Base-by-base conservation (phyloP, 2,888 invertebrate species). In the Napeogenes sylphis region DNA sequence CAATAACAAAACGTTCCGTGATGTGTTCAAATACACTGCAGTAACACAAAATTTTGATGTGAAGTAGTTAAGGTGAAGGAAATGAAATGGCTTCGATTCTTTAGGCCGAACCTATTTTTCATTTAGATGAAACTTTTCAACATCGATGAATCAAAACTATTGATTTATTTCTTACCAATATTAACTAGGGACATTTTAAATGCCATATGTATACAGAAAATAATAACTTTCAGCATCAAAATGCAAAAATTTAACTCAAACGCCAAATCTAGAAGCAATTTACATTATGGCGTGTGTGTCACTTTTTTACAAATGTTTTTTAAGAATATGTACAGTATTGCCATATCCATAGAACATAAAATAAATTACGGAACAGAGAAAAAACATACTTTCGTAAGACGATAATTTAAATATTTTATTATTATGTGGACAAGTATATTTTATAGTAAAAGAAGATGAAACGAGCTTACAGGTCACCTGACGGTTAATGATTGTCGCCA, bases 281-380 rank as follows among this genome's bases (percentile, higher is more conserved):
- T 90, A 90, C 90, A 90, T 89, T 90, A 90, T 90, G 90, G 90
- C 90, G 90, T 90, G 90, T 90, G 90, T 90, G 90, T 90, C 90
- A 90, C 84, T 90, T 89, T 87, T 85, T 75, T 73, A 73, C 67
- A 69, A 70, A 74, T 78, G 75, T 76, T 75, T 81, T 83, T 83
- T 86, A 84, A 85, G 71, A 70, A 65, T 59, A 63, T 47, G 61
- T 62, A 58, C 66, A 61, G 72, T 80, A 82, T 84, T 84, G 77
- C 82, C 70, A 72, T 55, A 59, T 54, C 54, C 38, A 64, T 64
- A 58, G 61, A 51, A 63, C 66, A 62, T 55, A 4, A 4, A 45
- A 42, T 42, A 42, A 42, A 12, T 42, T 2, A 42, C 12, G 8
- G 42, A 42, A 42, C 8, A 42, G 12, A 42, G 10, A 42, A 42